Percentiles rank a stretch among this genome's conserved stretches.
Conservation (phyloP, 2,113 vertebrate genomes). For the Tretioscincus oriximinensis region DNA sequence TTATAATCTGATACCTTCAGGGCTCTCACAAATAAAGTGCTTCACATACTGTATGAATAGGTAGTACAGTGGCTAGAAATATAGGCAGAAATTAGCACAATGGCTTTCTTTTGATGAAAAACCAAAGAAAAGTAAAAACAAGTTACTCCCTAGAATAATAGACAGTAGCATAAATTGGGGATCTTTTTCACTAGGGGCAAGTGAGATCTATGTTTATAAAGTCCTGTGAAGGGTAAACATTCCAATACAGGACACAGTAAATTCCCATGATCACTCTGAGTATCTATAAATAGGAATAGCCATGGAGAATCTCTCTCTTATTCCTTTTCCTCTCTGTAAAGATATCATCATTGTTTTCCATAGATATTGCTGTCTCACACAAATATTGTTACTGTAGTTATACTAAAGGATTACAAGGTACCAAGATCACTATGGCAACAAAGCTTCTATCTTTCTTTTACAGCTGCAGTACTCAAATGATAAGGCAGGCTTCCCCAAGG, state of each 20-base stretch:
- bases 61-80: no score
- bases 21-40: no score
- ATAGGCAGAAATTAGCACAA: not conserved
- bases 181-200: not conserved
- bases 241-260: not conserved
- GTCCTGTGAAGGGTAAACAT: not conserved
- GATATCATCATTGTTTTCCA: not conserved
- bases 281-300: not conserved
- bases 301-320: not conserved
- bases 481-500: not conserved
- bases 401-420: constrained; percentile 5
- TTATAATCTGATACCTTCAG: no score
- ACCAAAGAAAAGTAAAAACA: not conserved
- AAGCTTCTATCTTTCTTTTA: constrained; percentile 5
- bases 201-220: no score
- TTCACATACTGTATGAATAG: no score
- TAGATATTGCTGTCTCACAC: not conserved
- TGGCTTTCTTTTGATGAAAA: not conserved
- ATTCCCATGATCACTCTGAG: not conserved
- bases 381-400: not conserved
- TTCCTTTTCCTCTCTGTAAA: not conserved
- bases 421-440: constrained; percentile 25
- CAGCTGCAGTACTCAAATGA: not conserved
- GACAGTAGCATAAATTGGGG: not conserved
- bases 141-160: not conserved